Evolutionary conservation across 2,113 vertebrate genomes (phyloP).

Genomic region (Callospermophilus lateralis): DNA sequence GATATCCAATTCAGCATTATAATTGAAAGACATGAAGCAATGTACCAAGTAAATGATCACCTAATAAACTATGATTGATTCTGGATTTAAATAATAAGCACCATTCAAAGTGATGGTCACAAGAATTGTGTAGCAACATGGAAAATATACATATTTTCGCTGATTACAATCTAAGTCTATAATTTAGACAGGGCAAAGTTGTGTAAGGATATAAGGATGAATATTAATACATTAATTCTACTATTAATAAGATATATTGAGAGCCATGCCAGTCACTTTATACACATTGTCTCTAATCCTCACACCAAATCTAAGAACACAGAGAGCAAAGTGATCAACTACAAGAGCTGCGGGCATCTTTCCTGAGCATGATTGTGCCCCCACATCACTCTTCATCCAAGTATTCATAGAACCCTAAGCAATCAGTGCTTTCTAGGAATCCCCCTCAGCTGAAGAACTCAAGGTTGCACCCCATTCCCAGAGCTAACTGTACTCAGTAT

Average conservation of each 20-base stretch:
- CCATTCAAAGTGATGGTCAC: conserved; percentile 39
- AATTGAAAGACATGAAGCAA: conserved; percentile 39
- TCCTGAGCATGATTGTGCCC: background rate
- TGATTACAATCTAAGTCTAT: background rate
- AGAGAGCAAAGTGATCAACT: background rate
- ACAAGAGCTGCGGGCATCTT: background rate
- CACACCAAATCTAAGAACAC: background rate
- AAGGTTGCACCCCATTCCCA: background rate
- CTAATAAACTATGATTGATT: background rate
- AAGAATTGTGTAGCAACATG: background rate
- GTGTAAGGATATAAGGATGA: background rate
- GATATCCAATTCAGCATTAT: conserved; percentile 42
- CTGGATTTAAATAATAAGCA: conserved; percentile 46
- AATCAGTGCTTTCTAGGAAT: background rate
- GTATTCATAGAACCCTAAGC: background rate
- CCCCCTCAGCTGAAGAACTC: background rate
- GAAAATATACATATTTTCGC: conserved; percentile 18
- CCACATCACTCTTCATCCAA: background rate
- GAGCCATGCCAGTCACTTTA: background rate
- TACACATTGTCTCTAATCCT: background rate
- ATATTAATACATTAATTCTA: background rate
- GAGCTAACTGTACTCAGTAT: background rate
- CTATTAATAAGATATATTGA: background rate
- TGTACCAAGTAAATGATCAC: conserved; percentile 16
- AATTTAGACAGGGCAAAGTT: conserved; percentile 4